Conservation (phyloP, 2,113 vertebrate species). For the Calidris pygmaea region DNA sequence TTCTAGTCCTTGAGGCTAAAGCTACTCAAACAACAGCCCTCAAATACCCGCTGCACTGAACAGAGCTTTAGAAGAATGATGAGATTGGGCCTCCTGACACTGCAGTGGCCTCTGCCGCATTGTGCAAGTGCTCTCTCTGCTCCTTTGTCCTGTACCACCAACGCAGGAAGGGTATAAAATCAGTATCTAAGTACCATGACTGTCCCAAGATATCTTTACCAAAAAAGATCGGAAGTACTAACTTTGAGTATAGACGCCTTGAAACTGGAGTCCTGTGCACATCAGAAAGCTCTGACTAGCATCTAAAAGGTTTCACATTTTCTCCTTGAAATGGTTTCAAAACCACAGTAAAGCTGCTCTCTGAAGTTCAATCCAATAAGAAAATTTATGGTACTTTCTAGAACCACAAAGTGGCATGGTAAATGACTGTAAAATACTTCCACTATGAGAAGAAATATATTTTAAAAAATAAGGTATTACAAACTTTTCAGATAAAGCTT, state of each 20-base stretch:
- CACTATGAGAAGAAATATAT: neutral
- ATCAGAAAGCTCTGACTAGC: neutral
- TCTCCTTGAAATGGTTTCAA: neutral
- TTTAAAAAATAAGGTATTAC: neutral
- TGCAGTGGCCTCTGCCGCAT: neutral
- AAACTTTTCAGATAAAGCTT: neutral
- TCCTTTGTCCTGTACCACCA: neutral
- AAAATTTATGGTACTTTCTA: neutral
- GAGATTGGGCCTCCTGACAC: neutral
- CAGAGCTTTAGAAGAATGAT: neutral
- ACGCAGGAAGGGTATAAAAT: neutral
- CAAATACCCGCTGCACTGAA: neutral
- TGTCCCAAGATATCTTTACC: neutral
- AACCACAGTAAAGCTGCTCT: neutral
- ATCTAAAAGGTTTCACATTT: neutral
- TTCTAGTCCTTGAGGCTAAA: neutral
- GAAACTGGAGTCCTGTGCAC: neutral
- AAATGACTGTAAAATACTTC: neutral
- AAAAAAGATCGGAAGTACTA: neutral
- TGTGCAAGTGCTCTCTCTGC: neutral
- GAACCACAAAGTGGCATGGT: neutral
- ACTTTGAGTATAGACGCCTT: neutral
- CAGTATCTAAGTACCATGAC: neutral
- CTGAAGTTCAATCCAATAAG: neutral
- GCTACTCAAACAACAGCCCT: neutral